Percentiles rank a stretch among this genome's conserved stretches.
Evolutionary conservation across 2,888 invertebrate species (phyloP).

Genomic region (Caenorhabditis auriculariae): DNA sequence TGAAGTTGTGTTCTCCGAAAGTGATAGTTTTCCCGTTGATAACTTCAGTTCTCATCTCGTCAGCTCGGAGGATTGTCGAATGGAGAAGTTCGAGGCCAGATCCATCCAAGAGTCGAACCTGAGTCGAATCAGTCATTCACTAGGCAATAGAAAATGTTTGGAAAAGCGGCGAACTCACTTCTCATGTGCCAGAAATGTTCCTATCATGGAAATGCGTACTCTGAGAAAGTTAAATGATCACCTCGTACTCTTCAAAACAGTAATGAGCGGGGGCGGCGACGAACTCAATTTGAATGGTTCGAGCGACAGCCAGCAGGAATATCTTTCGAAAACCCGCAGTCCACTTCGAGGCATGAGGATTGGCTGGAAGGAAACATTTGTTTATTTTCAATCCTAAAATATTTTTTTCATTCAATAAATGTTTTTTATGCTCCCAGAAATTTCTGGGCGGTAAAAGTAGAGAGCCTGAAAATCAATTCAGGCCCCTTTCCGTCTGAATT

Average conservation of each 20-base stretch:
- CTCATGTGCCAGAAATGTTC: too few species aligned
- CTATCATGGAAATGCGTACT: too few species aligned
- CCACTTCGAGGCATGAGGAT: constrained; percentile 60
- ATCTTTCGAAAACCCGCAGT: constrained; percentile 61
- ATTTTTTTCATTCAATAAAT: too few species aligned
- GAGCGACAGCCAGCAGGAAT: constrained; percentile 44
- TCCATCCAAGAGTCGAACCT: constrained; percentile 58
- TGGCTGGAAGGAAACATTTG: constrained; percentile 31
- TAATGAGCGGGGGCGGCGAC: constrained; percentile 57
- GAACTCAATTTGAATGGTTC: constrained; percentile 58
- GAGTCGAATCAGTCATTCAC: constrained; percentile 9
- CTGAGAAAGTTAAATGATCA: too few species aligned
- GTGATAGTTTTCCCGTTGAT: constrained; percentile 43
- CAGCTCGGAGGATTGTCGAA: constrained; percentile 32
- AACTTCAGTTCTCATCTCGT: constrained; percentile 45
- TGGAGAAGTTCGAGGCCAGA: constrained; percentile 48
- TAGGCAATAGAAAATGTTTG: too few species aligned
- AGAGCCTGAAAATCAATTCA: too few species aligned
- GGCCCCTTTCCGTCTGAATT: too few species aligned
- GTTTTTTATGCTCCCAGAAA: too few species aligned
- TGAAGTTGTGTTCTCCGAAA: constrained; percentile 60
- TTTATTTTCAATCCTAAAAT: neutral
- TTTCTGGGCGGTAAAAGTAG: too few species aligned
- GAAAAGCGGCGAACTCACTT: too few species aligned
- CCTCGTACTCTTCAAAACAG: constrained; percentile 62